phyloP scores from a whole-genome alignment of 2,113 vertebrate species.

The Tragulus kanchil region DNA sequence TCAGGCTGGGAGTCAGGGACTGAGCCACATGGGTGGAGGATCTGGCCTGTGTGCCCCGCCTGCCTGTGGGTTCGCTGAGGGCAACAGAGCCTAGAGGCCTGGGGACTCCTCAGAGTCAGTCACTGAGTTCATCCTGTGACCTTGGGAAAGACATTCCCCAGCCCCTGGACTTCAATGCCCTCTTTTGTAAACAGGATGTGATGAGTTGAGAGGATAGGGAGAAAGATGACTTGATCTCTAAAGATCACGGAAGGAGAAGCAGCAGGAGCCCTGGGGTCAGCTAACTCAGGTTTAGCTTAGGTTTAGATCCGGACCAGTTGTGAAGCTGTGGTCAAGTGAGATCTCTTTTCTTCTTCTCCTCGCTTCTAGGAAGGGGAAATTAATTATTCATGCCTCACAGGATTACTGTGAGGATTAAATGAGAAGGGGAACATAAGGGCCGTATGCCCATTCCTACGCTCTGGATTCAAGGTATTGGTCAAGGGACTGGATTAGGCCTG shows the following conservation, averaged over 20 bases:
- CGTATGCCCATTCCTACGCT: too few species aligned
- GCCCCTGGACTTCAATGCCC: not conserved
- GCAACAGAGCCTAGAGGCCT: not conserved
- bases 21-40: conserved; percentile 70
- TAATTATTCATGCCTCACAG: not conserved
- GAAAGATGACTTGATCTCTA: not conserved
- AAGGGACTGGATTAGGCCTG: not conserved
- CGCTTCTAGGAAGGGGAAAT: not conserved
- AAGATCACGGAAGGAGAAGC: not conserved
- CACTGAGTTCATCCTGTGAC: not conserved
- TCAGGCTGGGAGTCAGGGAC: conserved; percentile 83
- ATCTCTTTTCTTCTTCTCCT: not conserved
- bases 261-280: not conserved
- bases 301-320: not conserved
- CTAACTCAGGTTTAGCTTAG: not conserved
- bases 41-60: conserved; percentile 65
- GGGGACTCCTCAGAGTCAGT: conserved; percentile 40
- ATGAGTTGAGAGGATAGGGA: not conserved
- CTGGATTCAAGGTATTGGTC: not conserved
- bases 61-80: conserved; percentile 67
- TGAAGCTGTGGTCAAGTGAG: not conserved
- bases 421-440: not conserved
- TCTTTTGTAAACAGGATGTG: not conserved
- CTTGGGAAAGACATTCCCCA: not conserved
- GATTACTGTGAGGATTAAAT: not conserved